phyloP scores from a whole-genome alignment of 2,113 vertebrate species.

The Heptranchias perlo region DNA sequence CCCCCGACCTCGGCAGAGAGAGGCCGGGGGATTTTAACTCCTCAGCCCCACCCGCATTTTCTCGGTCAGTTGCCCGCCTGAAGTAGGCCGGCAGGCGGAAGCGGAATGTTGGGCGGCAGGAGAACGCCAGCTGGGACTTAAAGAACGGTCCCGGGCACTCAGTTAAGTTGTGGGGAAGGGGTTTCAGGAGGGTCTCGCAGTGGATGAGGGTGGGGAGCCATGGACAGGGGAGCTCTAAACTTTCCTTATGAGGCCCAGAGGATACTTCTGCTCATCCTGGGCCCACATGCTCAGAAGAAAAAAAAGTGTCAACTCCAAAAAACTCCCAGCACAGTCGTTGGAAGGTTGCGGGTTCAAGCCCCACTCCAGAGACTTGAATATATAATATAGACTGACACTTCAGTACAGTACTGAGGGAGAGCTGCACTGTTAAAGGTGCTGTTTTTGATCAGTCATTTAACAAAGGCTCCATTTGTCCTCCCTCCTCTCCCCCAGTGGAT shows the following conservation, averaged over 20 bases:
- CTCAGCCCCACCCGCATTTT: not conserved
- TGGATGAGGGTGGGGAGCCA: not conserved
- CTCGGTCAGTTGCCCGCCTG: not conserved
- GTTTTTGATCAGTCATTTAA: no score
- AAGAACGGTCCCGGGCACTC: not conserved
- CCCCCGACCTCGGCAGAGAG: not conserved
- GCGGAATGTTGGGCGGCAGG: not conserved
- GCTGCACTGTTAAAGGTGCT: no score
- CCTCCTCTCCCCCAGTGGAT: no score
- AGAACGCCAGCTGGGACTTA: not conserved
- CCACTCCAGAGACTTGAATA: no score
- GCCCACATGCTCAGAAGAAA: not conserved
- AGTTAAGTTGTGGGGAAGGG: not conserved
- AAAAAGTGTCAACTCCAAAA: no score
- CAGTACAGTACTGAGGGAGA: no score
- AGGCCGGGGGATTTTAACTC: not conserved
- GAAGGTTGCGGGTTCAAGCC: no score
- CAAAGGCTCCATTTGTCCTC: no score
- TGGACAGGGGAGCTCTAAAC: not conserved
- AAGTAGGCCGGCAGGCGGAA: not conserved
- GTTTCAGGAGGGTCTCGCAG: not conserved
- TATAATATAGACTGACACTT: no score
- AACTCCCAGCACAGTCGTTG: no score
- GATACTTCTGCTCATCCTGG: not conserved
- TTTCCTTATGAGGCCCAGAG: not conserved